These are phyloP conservation scores for Aldrovandia affinis DNA, from an alignment of 2,797 vertebrate species.

Conservation along the genomic window DNA sequence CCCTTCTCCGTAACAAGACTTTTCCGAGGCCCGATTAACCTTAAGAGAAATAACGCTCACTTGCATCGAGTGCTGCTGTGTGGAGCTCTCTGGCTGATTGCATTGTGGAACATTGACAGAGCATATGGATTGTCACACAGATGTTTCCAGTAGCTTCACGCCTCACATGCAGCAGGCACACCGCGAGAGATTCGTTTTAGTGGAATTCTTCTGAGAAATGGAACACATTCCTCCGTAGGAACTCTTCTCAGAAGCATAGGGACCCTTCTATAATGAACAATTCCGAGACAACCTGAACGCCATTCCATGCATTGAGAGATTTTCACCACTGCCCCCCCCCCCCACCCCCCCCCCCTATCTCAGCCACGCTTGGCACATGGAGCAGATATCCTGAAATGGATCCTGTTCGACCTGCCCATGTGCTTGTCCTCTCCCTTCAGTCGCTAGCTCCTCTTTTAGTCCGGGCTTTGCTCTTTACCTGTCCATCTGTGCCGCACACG, in stretches of 20 bases:
- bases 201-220: neutral
- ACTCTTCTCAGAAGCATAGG: neutral
- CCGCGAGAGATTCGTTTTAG: neutral
- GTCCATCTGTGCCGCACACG: neutral
- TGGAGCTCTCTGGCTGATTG: neutral
- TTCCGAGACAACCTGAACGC: neutral
- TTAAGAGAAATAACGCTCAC: neutral
- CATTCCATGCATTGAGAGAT: neutral
- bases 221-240: constrained; percentile 3
- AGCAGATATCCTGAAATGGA: neutral
- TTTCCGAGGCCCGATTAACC: neutral
- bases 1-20: neutral
- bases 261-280: neutral
- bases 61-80: neutral
- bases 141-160: neutral
- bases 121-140: neutral
- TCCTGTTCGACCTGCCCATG: neutral
- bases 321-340: neutral
- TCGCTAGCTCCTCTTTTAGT: no score
- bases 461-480: neutral
- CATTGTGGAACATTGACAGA: neutral
- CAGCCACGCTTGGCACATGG: neutral
- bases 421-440: neutral
- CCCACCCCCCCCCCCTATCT: neutral
- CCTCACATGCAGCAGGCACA: neutral